Evolutionary conservation across 2,888 invertebrate genomes (phyloP).

Genomic region (Tenthredo livida): DNA sequence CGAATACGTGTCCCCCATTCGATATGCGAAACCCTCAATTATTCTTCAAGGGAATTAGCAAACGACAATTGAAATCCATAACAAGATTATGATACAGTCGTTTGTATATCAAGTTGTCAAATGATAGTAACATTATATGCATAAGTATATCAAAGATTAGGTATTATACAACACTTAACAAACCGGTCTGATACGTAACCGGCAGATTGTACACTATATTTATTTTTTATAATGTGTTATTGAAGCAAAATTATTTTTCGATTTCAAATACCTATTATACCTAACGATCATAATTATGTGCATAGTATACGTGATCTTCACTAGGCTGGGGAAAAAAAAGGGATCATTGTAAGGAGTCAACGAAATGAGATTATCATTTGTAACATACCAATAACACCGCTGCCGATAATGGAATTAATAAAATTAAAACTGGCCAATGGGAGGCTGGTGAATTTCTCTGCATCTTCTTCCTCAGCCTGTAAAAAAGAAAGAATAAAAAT

Average conservation of each 20-base stretch:
- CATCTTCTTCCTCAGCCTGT: constrained; percentile 79
- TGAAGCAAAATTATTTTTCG: background rate
- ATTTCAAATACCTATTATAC: background rate
- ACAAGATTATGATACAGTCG: background rate
- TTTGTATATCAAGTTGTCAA: background rate
- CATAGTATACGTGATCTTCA: background rate
- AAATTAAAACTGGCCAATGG: constrained; percentile 92
- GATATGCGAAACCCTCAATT: background rate
- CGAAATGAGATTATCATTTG: background rate
- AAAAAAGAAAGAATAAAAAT: constrained; percentile 24
- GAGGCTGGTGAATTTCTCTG: constrained; percentile 84
- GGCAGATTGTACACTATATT: background rate
- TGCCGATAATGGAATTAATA: constrained; percentile 93
- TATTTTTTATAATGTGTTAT: background rate
- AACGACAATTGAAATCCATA: background rate
- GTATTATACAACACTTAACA: constrained; percentile 1
- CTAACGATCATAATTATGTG: background rate
- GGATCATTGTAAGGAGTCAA: background rate
- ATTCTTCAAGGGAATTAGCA: background rate
- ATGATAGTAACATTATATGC: background rate
- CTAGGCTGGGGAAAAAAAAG: background rate
- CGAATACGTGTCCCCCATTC: background rate
- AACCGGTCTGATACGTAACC: constrained; percentile 7
- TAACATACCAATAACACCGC: constrained; percentile 88
- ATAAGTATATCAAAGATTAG: background rate